Base-by-base conservation (phyloP, 2,888 invertebrate species). In the Ligdia adustata region DNA sequence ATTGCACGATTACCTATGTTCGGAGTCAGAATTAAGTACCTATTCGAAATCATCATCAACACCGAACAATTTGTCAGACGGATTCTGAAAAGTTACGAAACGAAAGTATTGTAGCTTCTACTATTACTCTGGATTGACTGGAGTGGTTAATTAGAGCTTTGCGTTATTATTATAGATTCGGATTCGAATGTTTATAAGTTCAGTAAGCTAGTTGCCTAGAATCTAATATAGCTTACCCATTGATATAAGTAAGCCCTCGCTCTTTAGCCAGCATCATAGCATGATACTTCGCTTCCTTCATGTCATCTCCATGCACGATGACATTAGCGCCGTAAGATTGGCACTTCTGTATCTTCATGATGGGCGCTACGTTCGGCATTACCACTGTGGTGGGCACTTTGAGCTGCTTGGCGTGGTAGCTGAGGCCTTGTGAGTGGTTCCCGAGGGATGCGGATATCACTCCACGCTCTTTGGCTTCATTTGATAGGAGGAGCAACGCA, bases 331-430 rank as follows among this genome's bases (percentile, higher is more conserved):
- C 95, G 72, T 93, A 96, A 38, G 94, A 94, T 40, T 93, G 92
- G 74, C 98, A 98, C 54, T 95, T 94, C 69, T 96, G 94, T 34
- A 98, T 95, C 88, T 98, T 99, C 97, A 98, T 98, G 46, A 99
- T 95, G 0, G 98, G 98, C 0, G 98, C 98, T 0, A 97, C 94
- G 26, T 94, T 93, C 0, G 98, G 98, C 98, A 99, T 98, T n/a
- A 99, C 96, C 3, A 99, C 97, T 0, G 96, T 96, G 0, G 94
- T 93, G 0, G 95, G 93, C 13, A 96, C 91, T 26, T 90, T 88
- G 4, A 97, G 88, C 47, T 92, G 91, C 59, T 92, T 88, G 0
- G 96, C 96, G 73, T 97, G 97, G 75, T 95, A 97, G 57, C 94
- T 93, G 32, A 97, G 72, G 0, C 88, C 93, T 69, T 97, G 93